phyloP scores from a whole-genome alignment of 2,113 vertebrate species.

The Neomonachus schauinslandi region DNA sequence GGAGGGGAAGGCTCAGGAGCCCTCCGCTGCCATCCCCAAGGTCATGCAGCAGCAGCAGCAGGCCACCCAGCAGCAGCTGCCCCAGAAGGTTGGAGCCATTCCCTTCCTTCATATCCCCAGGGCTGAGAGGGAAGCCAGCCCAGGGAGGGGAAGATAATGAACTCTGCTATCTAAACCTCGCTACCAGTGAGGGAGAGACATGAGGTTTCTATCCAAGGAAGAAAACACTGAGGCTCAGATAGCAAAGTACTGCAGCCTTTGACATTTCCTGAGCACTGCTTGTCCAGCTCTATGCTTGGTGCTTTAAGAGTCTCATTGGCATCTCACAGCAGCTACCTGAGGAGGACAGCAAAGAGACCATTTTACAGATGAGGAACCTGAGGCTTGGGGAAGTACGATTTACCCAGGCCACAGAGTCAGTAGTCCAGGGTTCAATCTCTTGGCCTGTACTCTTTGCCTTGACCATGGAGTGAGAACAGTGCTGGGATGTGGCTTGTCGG shows the following conservation, averaged over 20 bases:
- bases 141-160: background rate
- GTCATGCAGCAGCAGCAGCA: slow-evolving; percentile 97
- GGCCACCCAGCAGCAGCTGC: slow-evolving; percentile 93
- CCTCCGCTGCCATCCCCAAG: slow-evolving; percentile 97
- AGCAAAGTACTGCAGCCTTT: background rate
- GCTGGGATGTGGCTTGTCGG: background rate
- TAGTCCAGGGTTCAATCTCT: background rate
- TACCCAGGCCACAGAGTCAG: background rate
- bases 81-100: slow-evolving; percentile 91
- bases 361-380: background rate
- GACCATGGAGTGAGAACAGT: background rate
- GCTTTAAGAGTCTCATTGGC: background rate
- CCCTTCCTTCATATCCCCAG: background rate
- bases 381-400: background rate
- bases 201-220: background rate
- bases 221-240: background rate
- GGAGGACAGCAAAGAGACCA: background rate
- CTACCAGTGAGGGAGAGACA: background rate
- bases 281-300: background rate
- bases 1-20: slow-evolving; percentile 97
- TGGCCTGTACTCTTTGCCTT: background rate
- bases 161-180: background rate
- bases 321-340: background rate
- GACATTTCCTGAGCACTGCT: background rate
- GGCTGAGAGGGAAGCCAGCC: background rate